Percentiles rank a stretch among this genome's conserved stretches.
Evolutionary conservation across 2,113 vertebrate genomes (phyloP).

Genomic region (Atherinomorus stipes): DNA sequence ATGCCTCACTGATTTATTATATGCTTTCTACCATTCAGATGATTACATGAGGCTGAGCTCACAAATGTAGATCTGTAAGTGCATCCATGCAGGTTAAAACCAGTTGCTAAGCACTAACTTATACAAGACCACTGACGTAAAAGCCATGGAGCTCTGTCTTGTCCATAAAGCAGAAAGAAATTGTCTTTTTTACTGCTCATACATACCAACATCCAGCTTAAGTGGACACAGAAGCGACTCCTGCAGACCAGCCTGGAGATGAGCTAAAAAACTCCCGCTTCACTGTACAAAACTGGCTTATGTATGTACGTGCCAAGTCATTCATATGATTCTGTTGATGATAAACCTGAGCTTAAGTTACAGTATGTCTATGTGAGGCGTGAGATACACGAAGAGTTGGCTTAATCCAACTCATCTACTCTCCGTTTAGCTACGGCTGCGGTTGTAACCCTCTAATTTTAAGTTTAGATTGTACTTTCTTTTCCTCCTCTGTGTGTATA

Average conservation of each 20-base stretch:
- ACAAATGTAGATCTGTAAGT: background rate
- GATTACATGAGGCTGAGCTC: conserved; percentile 9
- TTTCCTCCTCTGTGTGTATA: conserved; percentile 51
- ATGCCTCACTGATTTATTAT: conserved; percentile 4
- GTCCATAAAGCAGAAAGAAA: conserved; percentile 5
- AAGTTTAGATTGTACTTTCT: conserved; percentile 9
- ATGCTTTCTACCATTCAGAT: conserved; percentile 6
- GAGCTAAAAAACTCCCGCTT: conserved; percentile 43
- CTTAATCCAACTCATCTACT: conserved; percentile 20
- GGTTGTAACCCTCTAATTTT: conserved; percentile 26
- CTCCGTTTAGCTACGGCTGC: conserved; percentile 44
- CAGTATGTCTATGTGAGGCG: conserved; percentile 24
- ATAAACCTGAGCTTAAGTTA: conserved; percentile 25
- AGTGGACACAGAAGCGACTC: conserved; percentile 35
- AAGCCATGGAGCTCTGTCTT: conserved; percentile 61
- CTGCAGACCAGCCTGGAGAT: conserved; percentile 49
- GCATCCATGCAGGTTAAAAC: conserved; percentile 47
- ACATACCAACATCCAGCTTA: conserved; percentile 56
- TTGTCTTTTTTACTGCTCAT: conserved; percentile 11
- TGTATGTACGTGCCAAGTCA: conserved; percentile 40
- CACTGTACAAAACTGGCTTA: conserved; percentile 50
- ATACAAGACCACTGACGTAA: conserved; percentile 29
- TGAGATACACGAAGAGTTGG: conserved; percentile 35
- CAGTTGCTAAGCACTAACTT: conserved; percentile 29
- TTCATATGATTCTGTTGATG: conserved; percentile 30